phyloP scores from a whole-genome alignment of 2,888 invertebrate genomes.

The Heteromurus nitidus region DNA sequence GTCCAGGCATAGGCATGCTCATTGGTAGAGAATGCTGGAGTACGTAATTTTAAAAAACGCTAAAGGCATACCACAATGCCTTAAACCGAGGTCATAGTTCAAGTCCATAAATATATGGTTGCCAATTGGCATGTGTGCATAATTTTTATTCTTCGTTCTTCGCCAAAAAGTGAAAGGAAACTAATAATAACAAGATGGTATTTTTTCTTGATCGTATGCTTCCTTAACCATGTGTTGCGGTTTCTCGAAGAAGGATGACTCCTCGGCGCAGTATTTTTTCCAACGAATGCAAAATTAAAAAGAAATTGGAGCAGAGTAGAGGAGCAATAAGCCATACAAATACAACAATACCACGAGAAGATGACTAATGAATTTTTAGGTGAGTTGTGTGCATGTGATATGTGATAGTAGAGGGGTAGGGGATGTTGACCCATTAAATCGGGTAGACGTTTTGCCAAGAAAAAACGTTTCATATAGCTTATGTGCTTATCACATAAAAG shows the following conservation, averaged over 20 bases:
- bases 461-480: slow-evolving; percentile 14
- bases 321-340: too few relatives aligned
- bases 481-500: too few relatives aligned
- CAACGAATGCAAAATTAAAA: background rate
- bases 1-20: background rate
- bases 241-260: slow-evolving; percentile 30
- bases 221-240: slow-evolving; percentile 17
- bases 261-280: slow-evolving; percentile 15
- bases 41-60: background rate
- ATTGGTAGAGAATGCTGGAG: background rate
- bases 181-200: background rate
- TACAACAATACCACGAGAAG: background rate
- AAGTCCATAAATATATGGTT: background rate
- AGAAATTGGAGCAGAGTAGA: slow-evolving; percentile 28
- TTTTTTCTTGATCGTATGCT: background rate
- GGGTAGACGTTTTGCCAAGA: slow-evolving; percentile 20
- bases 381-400: background rate
- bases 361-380: slow-evolving; percentile 12
- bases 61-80: background rate
- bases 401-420: background rate
- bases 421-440: slow-evolving; percentile 26
- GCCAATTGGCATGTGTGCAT: background rate
- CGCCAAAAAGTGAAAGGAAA: background rate
- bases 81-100: background rate
- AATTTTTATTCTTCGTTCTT: background rate